Evolutionary conservation across 2,113 vertebrate species (phyloP).

Genomic region (Phyllostomus hastatus): DNA sequence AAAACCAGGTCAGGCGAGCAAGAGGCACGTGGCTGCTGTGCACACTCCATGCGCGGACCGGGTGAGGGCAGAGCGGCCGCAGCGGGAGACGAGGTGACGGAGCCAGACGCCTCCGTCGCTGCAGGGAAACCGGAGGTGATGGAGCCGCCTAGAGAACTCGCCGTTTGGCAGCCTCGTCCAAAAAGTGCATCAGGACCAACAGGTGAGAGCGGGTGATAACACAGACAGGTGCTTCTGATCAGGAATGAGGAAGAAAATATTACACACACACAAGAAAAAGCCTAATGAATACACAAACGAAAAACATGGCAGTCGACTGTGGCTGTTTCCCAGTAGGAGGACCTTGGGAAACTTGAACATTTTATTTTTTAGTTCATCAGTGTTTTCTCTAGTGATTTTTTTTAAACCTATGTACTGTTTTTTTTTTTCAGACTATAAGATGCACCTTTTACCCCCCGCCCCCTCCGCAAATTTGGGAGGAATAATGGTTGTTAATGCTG

Average conservation of each 20-base stretch:
- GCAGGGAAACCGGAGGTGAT: neutral
- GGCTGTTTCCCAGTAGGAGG: neutral
- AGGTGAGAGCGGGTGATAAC: neutral
- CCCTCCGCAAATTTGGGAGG: too few species aligned
- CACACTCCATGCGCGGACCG: fast-evolving
- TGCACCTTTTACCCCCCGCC: too few species aligned
- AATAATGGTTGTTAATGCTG: too few species aligned
- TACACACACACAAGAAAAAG: neutral
- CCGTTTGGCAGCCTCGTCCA: neutral
- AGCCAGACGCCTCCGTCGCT: neutral
- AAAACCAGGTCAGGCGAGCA: neutral
- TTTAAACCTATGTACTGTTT: neutral
- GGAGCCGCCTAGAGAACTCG: neutral
- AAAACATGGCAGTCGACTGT: neutral
- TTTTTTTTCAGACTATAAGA: too few species aligned
- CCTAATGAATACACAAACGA: conserved; percentile 14
- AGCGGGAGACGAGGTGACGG: fast-evolving
- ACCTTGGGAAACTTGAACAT: neutral
- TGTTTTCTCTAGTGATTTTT: neutral
- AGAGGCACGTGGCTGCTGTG: neutral
- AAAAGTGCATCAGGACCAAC: neutral
- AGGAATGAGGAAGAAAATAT: neutral
- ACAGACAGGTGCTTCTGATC: neutral
- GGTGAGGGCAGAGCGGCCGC: neutral
- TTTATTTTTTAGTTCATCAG: neutral